Evolutionary conservation across 2,888 invertebrate species (phyloP).

Genomic region (Tetropium fuscum): DNA sequence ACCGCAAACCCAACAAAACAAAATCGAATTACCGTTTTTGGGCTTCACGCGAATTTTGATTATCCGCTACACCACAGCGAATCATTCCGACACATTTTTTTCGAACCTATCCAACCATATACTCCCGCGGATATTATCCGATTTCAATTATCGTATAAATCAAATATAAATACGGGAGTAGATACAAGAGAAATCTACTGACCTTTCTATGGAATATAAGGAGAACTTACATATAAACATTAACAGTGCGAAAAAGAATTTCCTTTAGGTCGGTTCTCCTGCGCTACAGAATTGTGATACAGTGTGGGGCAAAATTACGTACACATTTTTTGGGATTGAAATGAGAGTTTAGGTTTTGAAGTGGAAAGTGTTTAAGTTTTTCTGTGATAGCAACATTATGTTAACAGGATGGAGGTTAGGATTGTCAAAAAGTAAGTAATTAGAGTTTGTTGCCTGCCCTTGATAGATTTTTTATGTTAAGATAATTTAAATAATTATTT

Average conservation of each 20-base stretch:
- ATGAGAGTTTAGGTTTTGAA: slow-evolving; percentile 18
- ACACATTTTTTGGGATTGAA: not conserved
- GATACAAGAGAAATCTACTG: slow-evolving; percentile 22
- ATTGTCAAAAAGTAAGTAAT: slow-evolving; percentile 20
- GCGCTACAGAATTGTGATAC: not conserved
- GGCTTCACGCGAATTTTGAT: not conserved
- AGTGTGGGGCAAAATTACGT: not conserved
- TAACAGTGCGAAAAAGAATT: slow-evolving; percentile 10
- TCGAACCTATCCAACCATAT: not conserved
- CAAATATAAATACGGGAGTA: slow-evolving; percentile 13
- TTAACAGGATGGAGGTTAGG: slow-evolving; percentile 17
- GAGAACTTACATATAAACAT: slow-evolving; percentile 22
- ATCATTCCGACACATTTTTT: slow-evolving; percentile 4
- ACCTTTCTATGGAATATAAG: slow-evolving; percentile 26
- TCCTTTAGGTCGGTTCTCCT: slow-evolving; percentile 3
- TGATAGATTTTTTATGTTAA: not conserved
- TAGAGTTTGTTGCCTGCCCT: not conserved
- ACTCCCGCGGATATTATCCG: not conserved
- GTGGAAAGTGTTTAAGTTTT: slow-evolving; percentile 20
- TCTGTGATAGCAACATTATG: slow-evolving; percentile 21
- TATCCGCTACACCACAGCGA: not conserved
- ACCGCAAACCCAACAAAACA: not conserved
- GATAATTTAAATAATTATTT: no score
- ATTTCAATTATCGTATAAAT: slow-evolving; percentile 6
- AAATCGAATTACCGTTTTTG: slow-evolving; percentile 1